A percentile compares a stretch with the other conserved stretches of the same genome.
These are phyloP conservation scores for Mormyrops attenuatus DNA, from an alignment of 2,797 vertebrate genomes.

Conservation along the genomic window DNA sequence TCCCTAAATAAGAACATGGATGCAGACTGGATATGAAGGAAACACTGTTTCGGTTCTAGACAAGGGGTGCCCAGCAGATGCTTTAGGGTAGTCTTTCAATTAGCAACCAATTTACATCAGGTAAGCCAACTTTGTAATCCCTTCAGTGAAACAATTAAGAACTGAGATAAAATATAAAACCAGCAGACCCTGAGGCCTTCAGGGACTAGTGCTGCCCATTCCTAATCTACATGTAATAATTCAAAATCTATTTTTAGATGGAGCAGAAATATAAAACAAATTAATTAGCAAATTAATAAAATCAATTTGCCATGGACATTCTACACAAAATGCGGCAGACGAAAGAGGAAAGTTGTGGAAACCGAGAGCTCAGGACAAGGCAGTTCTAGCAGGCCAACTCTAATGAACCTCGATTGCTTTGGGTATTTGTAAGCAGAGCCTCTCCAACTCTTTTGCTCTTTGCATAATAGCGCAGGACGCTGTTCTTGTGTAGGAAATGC, in stretches of 20 bases:
- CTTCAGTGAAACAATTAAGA: slow-evolving; percentile 17
- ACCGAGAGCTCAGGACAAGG: not conserved
- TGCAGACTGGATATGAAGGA: not conserved
- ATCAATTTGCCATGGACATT: slow-evolving; percentile 11
- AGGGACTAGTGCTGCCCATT: slow-evolving; percentile 3
- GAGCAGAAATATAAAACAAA: slow-evolving; percentile 13
- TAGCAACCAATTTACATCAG: slow-evolving; percentile 19
- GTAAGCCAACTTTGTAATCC: slow-evolving; percentile 16
- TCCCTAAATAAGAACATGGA: not conserved
- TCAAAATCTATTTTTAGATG: slow-evolving; percentile 14
- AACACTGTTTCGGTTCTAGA: not conserved
- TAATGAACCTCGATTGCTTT: slow-evolving; percentile 37
- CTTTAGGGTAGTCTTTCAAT: slow-evolving; percentile 22
- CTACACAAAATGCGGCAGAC: not conserved
- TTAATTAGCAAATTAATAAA: not conserved
- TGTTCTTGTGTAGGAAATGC: slow-evolving; percentile 29
- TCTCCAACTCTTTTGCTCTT: slow-evolving; percentile 29
- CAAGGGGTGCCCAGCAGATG: not conserved
- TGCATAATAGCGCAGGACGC: slow-evolving; percentile 34
- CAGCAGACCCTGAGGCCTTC: slow-evolving; percentile 13
- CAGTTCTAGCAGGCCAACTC: slow-evolving; percentile 23
- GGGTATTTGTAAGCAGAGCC: slow-evolving; percentile 38
- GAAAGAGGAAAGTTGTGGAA: not conserved
- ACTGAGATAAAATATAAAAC: slow-evolving; percentile 16
- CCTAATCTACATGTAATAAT: slow-evolving; percentile 15